These are phyloP conservation scores for Macaca nemestrina DNA, from an alignment of 2,113 vertebrate species.

Conservation along the genomic window DNA sequence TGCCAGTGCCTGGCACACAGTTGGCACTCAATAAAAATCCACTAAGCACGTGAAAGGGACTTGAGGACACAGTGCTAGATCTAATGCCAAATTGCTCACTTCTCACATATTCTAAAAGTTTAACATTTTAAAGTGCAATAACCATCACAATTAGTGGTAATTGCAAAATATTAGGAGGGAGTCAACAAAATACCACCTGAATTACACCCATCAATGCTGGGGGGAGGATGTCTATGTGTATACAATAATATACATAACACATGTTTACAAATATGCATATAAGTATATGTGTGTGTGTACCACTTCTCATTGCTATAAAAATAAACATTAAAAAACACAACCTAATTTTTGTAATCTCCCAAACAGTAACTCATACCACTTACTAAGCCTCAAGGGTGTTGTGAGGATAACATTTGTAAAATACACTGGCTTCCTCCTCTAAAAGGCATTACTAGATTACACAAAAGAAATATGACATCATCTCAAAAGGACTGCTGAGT, in stretches of 20 bases:
- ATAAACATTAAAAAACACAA: constrained; percentile 40
- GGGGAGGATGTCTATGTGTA: not conserved
- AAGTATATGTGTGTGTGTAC: not conserved
- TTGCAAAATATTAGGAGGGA: not conserved
- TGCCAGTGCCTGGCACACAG: not conserved
- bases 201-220: not conserved
- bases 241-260: not conserved
- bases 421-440: not conserved
- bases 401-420: constrained; percentile 58
- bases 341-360: constrained; percentile 44
- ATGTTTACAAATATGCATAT: not conserved
- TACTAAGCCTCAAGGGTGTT: constrained; percentile 12
- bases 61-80: not conserved
- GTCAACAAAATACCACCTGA: not conserved
- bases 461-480: constrained; percentile 57
- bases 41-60: not conserved
- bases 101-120: not conserved
- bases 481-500: constrained; percentile 67
- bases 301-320: constrained; percentile 20
- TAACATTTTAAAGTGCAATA: not conserved
- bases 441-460: constrained; percentile 23
- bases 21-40: not conserved
- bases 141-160: not conserved
- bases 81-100: not conserved
- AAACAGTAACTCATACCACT: constrained; percentile 29